A percentile compares a stretch with the other conserved stretches of the same genome.
These are phyloP conservation scores for Pseudococcus longispinus DNA, from an alignment of 2,888 invertebrate species.

Conservation along the genomic window DNA sequence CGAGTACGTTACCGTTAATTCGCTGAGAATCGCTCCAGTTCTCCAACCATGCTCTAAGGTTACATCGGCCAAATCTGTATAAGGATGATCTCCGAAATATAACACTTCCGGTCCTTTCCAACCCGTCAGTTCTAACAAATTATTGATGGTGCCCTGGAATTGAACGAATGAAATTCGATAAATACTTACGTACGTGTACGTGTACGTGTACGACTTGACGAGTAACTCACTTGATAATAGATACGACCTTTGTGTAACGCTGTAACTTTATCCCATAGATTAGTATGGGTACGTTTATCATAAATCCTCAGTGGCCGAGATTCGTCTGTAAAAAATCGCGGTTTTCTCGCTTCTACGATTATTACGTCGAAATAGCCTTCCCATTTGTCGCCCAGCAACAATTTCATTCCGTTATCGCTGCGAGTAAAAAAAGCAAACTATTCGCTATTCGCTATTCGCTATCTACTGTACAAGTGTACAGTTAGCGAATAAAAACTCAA, in stretches of 20 bases:
- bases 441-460: no score
- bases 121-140: constrained; percentile 88
- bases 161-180: constrained; percentile 59
- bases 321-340: constrained; percentile 92
- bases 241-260: constrained; percentile 85
- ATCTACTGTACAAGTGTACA: neutral
- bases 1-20: constrained; percentile 74
- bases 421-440: no score
- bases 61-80: constrained; percentile 95
- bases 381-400: constrained; percentile 88
- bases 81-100: constrained; percentile 98
- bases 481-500: neutral
- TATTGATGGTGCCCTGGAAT: constrained; percentile 85
- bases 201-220: no score
- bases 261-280: constrained; percentile 90
- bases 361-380: constrained; percentile 90
- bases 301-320: constrained; percentile 89
- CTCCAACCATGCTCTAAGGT: constrained; percentile 96
- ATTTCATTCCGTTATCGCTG: constrained; percentile 90
- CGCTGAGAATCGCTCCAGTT: constrained; percentile 96
- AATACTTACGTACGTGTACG: neutral
- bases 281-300: constrained; percentile 79
- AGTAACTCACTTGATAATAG: constrained; percentile 82
- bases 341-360: constrained; percentile 94
- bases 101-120: constrained; percentile 92